A percentile compares a stretch with the other conserved stretches of the same genome.
phyloP scores from a whole-genome alignment of 2,888 invertebrate genomes.

The Thymelicus sylvestris region DNA sequence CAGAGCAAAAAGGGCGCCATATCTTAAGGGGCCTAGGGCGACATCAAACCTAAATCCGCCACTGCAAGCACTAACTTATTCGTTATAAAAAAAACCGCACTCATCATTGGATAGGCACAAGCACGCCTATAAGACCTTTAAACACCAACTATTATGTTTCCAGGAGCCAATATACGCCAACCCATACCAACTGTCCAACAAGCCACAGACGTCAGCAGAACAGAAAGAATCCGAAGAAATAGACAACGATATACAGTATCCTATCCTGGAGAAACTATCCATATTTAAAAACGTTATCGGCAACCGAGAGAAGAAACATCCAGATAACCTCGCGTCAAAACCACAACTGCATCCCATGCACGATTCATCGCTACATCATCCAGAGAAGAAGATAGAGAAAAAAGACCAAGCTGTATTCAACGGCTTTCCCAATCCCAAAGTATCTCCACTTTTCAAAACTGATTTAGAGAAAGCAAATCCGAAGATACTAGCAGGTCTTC shows the following conservation, averaged over 20 bases:
- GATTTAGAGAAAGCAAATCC: constrained; percentile 22
- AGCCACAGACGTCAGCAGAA: constrained; percentile 42
- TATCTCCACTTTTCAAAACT: background rate
- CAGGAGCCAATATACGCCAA: constrained; percentile 66
- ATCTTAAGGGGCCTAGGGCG: too few species aligned
- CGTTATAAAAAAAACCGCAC: too few species aligned
- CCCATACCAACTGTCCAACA: constrained; percentile 47
- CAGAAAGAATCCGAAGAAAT: constrained; percentile 48
- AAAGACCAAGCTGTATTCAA: constrained; percentile 62
- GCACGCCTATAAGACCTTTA: too few species aligned
- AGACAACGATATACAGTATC: constrained; percentile 58
- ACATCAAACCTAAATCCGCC: too few species aligned
- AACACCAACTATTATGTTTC: background rate
- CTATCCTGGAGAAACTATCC: constrained; percentile 65
- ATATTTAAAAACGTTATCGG: constrained; percentile 70
- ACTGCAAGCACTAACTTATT: too few species aligned
- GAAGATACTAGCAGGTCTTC: constrained; percentile 15
- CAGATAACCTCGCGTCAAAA: constrained; percentile 56
- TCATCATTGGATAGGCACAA: too few species aligned
- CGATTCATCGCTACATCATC: constrained; percentile 60
- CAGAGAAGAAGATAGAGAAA: constrained; percentile 70
- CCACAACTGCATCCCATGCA: constrained; percentile 72
- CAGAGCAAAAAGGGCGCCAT: too few species aligned
- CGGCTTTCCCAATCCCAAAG: background rate
- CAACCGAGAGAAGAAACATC: constrained; percentile 55